Evolutionary conservation across 2,888 invertebrate species (phyloP).

Genomic region (Sminthurides aquaticus): DNA sequence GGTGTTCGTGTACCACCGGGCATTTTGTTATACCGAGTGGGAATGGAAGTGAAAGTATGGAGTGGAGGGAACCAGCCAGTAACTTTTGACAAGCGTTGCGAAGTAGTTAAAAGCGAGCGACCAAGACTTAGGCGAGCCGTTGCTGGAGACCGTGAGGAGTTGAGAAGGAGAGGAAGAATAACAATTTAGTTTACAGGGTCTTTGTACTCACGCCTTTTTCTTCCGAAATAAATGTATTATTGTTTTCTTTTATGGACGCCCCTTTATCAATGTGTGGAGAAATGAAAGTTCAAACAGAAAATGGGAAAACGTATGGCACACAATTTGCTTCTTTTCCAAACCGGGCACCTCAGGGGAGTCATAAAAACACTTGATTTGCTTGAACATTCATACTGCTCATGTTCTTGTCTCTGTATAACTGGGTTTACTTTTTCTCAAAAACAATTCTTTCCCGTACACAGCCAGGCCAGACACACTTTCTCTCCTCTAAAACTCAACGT

Average conservation of each 20-base stretch:
- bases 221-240: constrained; percentile 39
- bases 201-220: constrained; percentile 18
- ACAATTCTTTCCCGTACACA: neutral
- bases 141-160: too few species aligned
- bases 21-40: too few species aligned
- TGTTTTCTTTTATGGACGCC: constrained; percentile 38
- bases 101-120: too few species aligned
- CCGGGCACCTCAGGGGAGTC: constrained; percentile 39
- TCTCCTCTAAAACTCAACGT: too few species aligned
- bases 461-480: too few species aligned
- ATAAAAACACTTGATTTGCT: constrained; percentile 44
- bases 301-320: constrained; percentile 42
- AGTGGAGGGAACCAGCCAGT: too few species aligned
- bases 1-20: too few species aligned
- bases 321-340: constrained; percentile 41
- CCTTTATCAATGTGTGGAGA: constrained; percentile 37
- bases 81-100: too few species aligned
- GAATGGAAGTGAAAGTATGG: too few species aligned
- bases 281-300: constrained; percentile 41
- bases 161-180: too few species aligned
- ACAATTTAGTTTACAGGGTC: constrained; percentile 3
- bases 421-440: neutral
- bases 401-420: constrained; percentile 8
- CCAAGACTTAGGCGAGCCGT: too few species aligned
- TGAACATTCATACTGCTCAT: constrained; percentile 37